These are phyloP conservation scores for Onthophagus sagittarius DNA, from an alignment of 2,888 invertebrate genomes.

Conservation along the genomic window DNA sequence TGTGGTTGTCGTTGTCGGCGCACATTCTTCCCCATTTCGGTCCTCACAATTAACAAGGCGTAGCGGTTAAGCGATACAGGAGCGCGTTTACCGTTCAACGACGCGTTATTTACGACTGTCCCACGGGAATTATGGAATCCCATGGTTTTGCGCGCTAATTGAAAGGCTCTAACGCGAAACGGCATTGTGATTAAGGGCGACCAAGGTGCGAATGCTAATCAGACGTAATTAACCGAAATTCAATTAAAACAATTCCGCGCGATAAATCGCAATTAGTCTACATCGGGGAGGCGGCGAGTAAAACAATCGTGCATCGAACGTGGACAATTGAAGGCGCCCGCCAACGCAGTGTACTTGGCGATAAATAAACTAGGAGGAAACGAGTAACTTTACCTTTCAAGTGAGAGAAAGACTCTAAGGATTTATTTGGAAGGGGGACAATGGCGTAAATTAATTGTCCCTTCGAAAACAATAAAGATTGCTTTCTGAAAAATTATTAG, in stretches of 20 bases:
- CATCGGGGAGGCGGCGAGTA: conserved; percentile 25
- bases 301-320: neutral
- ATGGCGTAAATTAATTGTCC: neutral
- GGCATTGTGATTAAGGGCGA: conserved; percentile 8
- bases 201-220: conserved; percentile 23
- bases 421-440: neutral
- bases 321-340: neutral
- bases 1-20: neutral
- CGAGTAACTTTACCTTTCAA: neutral
- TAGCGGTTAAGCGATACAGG: conserved; percentile 19
- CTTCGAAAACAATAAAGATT: neutral
- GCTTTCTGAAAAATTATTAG: neutral
- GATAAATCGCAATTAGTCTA: conserved; percentile 45
- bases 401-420: neutral
- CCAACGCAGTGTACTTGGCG: neutral
- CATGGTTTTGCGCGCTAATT: neutral
- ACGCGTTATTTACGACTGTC: conserved; percentile 11
- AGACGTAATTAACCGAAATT: conserved; percentile 35
- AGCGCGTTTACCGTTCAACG: conserved; percentile 10
- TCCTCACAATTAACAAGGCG: conserved; percentile 18
- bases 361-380: neutral
- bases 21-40: conserved; percentile 18
- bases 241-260: conserved; percentile 43
- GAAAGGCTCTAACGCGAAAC: neutral
- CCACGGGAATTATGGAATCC: conserved; percentile 12